phyloP scores from a whole-genome alignment of 2,888 invertebrate species.

The Andrena flavipes region DNA sequence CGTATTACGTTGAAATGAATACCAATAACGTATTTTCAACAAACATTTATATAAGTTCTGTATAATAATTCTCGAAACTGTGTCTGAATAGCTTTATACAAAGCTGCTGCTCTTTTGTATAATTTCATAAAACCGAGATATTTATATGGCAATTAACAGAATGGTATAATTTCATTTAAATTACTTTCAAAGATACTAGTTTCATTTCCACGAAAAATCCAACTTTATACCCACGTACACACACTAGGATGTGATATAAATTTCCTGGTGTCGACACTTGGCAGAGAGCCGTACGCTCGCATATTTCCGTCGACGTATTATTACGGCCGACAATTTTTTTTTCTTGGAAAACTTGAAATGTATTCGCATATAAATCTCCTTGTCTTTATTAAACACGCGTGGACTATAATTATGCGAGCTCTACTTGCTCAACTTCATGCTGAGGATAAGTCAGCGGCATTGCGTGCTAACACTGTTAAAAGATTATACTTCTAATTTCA shows the following conservation, averaged over 20 bases:
- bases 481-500: slow-evolving; percentile 51
- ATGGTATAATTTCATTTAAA: background rate
- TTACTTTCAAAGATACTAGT: background rate
- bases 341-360: slow-evolving; percentile 12
- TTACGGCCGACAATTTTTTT: slow-evolving; percentile 33
- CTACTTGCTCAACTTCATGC: slow-evolving; percentile 6
- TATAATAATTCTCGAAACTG: too few species aligned
- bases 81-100: background rate
- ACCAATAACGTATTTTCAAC: too few species aligned
- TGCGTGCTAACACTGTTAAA: slow-evolving; percentile 41
- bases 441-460: slow-evolving; percentile 23
- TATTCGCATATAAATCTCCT: slow-evolving; percentile 33
- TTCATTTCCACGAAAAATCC: background rate
- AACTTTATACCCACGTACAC: slow-evolving; percentile 1
- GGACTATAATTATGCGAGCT: slow-evolving; percentile 32
- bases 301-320: slow-evolving; percentile 14
- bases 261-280: background rate
- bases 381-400: slow-evolving; percentile 36
- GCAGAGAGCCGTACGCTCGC: background rate
- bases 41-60: too few species aligned
- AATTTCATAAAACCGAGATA: background rate
- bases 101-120: background rate
- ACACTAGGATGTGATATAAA: background rate
- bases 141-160: background rate
- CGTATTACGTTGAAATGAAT: too few species aligned